Evolutionary conservation across 2,797 vertebrate species (phyloP).

Genomic region (Pelodytes ibericus): DNA sequence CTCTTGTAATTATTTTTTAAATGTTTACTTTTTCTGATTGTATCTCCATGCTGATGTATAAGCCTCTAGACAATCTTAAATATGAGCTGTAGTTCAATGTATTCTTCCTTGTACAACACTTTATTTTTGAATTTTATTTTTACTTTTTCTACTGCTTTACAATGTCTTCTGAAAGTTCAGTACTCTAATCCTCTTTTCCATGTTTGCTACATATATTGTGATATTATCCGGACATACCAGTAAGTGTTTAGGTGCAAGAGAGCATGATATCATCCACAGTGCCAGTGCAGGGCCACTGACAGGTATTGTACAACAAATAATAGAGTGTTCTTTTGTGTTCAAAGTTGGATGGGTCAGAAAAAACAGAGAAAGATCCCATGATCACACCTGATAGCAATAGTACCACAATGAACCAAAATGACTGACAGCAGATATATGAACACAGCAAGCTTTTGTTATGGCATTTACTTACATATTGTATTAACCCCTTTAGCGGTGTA

Average conservation of each 20-base stretch:
- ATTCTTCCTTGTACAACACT: no score
- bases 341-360: background rate
- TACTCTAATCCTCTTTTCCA: background rate
- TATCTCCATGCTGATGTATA: no score
- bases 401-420: background rate
- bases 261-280: background rate
- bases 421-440: background rate
- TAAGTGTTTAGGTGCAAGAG: background rate
- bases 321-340: background rate
- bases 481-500: no score
- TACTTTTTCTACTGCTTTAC: background rate
- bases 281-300: background rate
- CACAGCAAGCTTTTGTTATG: background rate
- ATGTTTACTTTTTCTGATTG: no score
- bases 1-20: no score
- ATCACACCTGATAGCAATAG: no score
- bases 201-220: constrained; percentile 12
- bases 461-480: no score
- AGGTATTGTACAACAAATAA: background rate
- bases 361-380: background rate
- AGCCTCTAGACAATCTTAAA: no score
- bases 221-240: background rate
- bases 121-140: no score
- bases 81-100: no score
- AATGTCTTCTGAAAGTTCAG: constrained; percentile 13